Evolutionary conservation across 2,888 invertebrate species (phyloP), one percentile per base, ranked within the genome.

Genomic region (Marronus borbonicus): DNA sequence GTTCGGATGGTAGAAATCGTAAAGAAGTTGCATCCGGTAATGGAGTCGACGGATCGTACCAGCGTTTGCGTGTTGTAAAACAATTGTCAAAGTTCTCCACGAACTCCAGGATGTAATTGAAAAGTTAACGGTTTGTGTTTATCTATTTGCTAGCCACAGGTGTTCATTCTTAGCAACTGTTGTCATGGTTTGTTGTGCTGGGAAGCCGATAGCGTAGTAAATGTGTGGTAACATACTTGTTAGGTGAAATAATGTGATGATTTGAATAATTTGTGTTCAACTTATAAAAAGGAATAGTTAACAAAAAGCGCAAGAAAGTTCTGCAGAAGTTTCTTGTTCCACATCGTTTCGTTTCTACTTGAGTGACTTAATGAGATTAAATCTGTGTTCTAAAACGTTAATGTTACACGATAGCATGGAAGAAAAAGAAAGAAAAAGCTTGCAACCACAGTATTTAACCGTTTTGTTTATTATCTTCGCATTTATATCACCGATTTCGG

Each of bases 111-210:
- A 78, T 78, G 78, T 60, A 69, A 76, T 76, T 60, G 76, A 78
- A 76, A 78, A 78, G 78, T 78, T 69, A 78, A 78, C 78, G 78
- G 72, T 74, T 74, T 60, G 82, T 82, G 81, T 80, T 81, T 74
- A 79, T 68, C 70, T 80, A 81, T 80, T 80, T 79, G 78, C 60
- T 77, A 80, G 79, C 81, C 80, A 83, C 82, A 83, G 82, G 82
- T 83, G 82, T 81, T 80, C 79, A 52, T 78, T 74, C 72, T 68
- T 68, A 68, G 68, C 68, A 39, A 68, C 68, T 68, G 68, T 68
- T 68, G 68, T 68, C 68, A 68, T 68, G 68, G 68, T 68, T 68
- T 68, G 68, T 52, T 68, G 68, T 68, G 68, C 39, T 68, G 12
- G 50, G 50, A 28, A 50, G n/a, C 68, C 68, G 68, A 50, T 28